Percentiles rank a stretch among this genome's conserved stretches.
Evolutionary conservation across 2,797 vertebrate genomes (phyloP).

Genomic region (Manis pentadactyla): DNA sequence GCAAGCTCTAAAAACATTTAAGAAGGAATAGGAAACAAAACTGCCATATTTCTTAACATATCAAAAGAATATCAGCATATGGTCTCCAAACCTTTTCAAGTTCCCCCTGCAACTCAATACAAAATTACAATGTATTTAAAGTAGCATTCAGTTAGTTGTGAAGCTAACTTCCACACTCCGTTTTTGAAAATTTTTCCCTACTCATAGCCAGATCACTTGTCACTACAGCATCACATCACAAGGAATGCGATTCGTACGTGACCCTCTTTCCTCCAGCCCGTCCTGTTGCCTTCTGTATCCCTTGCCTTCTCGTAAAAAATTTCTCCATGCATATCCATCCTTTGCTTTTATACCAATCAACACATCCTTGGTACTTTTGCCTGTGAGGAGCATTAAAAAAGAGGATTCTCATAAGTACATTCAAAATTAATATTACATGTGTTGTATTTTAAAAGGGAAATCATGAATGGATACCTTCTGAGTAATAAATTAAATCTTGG

Average conservation of each 20-base stretch:
- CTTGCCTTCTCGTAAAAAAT: not conserved
- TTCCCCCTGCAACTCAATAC: not conserved
- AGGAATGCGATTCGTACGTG: not conserved
- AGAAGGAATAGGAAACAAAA: slow-evolving; percentile 46
- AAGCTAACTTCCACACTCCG: not conserved
- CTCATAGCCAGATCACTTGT: not conserved
- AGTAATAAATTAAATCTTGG: not conserved
- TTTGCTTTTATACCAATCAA: not conserved
- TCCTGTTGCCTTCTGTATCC: not conserved
- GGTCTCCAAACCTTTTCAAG: not conserved
- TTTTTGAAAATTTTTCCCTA: not conserved
- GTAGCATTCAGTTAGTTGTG: not conserved
- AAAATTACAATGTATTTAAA: slow-evolving; percentile 15
- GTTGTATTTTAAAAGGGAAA: not conserved
- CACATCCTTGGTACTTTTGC: not conserved
- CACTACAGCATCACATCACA: not conserved
- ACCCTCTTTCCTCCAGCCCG: not conserved
- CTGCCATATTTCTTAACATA: slow-evolving; percentile 42
- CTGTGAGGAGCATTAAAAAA: not conserved
- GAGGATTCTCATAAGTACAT: not conserved
- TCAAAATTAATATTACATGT: not conserved
- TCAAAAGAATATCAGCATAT: slow-evolving; percentile 47
- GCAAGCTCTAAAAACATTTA: slow-evolving; percentile 53
- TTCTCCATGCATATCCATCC: accelerated
- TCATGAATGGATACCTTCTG: not conserved